These are phyloP conservation scores for Ellobius talpinus DNA, from an alignment of 2,113 vertebrate genomes.

Conservation along the genomic window DNA sequence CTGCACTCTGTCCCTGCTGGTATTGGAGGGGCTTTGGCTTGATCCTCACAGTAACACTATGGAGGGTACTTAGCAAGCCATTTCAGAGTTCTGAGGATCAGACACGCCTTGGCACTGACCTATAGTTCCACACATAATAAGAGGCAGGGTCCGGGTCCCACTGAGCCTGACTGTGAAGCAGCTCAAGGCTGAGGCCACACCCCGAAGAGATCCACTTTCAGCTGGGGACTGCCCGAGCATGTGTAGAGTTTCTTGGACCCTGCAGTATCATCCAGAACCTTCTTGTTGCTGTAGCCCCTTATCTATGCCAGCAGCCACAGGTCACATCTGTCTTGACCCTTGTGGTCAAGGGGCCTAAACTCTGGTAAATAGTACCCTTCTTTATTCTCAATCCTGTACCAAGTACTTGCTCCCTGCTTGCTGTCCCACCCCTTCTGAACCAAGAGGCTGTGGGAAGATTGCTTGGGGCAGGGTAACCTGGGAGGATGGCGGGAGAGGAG, in stretches of 20 bases:
- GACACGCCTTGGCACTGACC: neutral
- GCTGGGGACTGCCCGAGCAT: fast-evolving
- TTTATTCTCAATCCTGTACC: neutral
- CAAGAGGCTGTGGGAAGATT: neutral
- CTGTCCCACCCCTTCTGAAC: neutral
- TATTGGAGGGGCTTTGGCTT: neutral
- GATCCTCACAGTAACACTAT: neutral
- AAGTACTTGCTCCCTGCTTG: fast-evolving
- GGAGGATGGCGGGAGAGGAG: neutral
- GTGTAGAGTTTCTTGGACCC: neutral
- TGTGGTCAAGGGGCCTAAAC: fast-evolving
- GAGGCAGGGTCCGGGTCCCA: neutral
- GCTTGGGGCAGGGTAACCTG: neutral
- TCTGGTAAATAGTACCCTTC: neutral
- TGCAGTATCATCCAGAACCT: neutral
- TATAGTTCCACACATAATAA: neutral
- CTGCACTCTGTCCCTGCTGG: neutral
- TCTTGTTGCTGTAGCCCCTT: neutral
- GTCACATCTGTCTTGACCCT: slow-evolving; percentile 12
- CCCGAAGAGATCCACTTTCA: neutral
- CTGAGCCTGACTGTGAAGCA: neutral
- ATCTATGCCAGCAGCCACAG: neutral
- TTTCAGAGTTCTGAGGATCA: neutral
- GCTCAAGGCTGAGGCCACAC: fast-evolving
- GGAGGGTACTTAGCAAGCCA: neutral